Percentiles rank a stretch among this genome's conserved stretches.
phyloP scores from a whole-genome alignment of 2,888 invertebrate species.

The Agrypnus murinus region DNA sequence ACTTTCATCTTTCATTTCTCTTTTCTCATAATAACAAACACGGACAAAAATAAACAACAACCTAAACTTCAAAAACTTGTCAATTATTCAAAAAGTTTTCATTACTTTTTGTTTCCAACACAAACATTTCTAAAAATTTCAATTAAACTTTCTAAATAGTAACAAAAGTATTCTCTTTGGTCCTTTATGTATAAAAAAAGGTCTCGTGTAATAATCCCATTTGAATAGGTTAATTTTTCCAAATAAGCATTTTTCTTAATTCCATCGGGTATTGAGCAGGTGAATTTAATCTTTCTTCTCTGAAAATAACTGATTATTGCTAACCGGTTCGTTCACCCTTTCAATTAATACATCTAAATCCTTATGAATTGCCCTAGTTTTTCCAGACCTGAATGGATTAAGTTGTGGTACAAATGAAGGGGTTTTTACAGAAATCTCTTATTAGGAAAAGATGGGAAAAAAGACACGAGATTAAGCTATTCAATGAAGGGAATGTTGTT shows the following conservation, averaged over 20 bases:
- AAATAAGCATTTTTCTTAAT: neutral
- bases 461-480: neutral
- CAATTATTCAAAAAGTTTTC: neutral
- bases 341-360: slow-evolving; percentile 17
- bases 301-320: neutral
- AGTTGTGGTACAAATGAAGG: slow-evolving; percentile 3
- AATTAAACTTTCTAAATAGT: neutral
- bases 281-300: too few relatives aligned
- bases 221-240: neutral
- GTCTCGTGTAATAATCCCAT: neutral
- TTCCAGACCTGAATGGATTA: slow-evolving; percentile 7
- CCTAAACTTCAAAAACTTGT: neutral
- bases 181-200: neutral
- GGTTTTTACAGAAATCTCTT: slow-evolving; percentile 12
- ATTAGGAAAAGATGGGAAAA: slow-evolving; percentile 8
- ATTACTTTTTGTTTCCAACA: neutral
- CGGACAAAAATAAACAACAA: neutral
- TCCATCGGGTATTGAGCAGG: too few relatives aligned
- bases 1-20: too few relatives aligned
- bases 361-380: slow-evolving; percentile 14
- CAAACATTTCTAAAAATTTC: neutral
- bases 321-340: slow-evolving; percentile 4
- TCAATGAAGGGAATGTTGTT: neutral
- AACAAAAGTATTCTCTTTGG: neutral
- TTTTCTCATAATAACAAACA: too few relatives aligned